Conservation (phyloP, 2,113 vertebrate genomes). For the Lepus timidus region DNA sequence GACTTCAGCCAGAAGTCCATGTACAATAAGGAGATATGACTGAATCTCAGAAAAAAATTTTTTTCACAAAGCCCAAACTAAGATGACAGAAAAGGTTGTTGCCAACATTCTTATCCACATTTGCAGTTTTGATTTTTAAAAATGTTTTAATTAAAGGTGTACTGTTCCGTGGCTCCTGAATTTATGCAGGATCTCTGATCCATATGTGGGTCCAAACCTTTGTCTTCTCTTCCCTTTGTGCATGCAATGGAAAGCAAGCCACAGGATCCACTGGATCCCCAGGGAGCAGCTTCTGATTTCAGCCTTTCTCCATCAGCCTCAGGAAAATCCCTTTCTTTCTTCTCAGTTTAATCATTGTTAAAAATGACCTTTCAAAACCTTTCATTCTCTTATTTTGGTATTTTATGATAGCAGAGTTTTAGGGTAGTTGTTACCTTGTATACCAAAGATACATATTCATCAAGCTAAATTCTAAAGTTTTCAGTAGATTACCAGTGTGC, state of each 20-base stretch:
- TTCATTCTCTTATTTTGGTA: neutral
- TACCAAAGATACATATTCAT: neutral
- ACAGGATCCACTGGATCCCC: neutral
- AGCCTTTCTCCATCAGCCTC: neutral
- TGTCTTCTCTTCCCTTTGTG: neutral
- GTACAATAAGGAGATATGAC: neutral
- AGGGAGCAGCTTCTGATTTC: neutral
- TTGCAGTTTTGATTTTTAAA: constrained; percentile 45
- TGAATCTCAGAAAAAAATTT: neutral
- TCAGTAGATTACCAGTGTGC: neutral
- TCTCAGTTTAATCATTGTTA: neutral
- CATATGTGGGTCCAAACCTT: neutral
- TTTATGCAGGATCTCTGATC: neutral
- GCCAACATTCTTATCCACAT: neutral
- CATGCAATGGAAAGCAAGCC: neutral
- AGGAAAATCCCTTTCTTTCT: neutral
- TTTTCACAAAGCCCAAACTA: neutral
- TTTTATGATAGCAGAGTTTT: constrained; percentile 6
- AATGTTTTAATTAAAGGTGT: neutral
- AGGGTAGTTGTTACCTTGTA: neutral
- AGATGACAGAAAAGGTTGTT: neutral
- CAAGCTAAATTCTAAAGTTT: neutral
- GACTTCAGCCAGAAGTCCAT: neutral
- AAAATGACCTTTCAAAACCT: neutral
- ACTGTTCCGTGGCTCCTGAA: neutral